These are phyloP conservation scores for Ageneiosus marmoratus DNA, from an alignment of 2,113 vertebrate genomes.

Conservation along the genomic window DNA sequence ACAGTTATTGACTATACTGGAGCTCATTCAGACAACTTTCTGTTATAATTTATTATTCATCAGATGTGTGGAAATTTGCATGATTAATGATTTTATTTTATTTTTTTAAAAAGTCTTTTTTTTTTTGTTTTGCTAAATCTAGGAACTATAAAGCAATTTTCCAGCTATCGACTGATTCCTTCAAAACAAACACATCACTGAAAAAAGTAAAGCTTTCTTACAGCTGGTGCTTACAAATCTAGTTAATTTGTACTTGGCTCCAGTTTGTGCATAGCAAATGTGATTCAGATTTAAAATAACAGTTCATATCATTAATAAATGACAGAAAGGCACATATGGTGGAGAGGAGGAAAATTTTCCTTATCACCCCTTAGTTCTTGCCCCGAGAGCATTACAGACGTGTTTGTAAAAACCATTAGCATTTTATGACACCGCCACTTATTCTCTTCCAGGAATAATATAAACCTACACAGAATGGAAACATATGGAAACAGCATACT, in stretches of 20 bases:
- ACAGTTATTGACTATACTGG: not conserved
- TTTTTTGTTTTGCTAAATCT: too few species aligned
- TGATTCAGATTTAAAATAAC: conserved; percentile 47
- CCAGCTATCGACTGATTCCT: not conserved
- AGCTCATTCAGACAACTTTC: not conserved
- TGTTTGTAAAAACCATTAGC: conserved; percentile 52
- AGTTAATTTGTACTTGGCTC: not conserved
- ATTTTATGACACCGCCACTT: conserved; percentile 42
- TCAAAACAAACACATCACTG: not conserved
- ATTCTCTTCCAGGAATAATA: conserved; percentile 26
- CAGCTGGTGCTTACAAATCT: not conserved
- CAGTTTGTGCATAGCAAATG: conserved; percentile 42
- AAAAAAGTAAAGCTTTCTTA: not conserved
- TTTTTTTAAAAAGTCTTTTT: not conserved
- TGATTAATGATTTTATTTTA: not conserved
- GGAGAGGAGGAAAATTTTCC: conserved; percentile 42
- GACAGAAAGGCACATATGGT: conserved; percentile 55
- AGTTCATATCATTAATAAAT: conserved; percentile 50
- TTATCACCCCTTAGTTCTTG: not conserved
- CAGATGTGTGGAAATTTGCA: not conserved
- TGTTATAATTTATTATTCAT: not conserved
- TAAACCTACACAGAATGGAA: conserved; percentile 29
- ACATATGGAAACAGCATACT: conserved; percentile 21
- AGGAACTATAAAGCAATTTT: not conserved
- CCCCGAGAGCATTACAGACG: conserved; percentile 52